These are phyloP conservation scores for Lithosia quadra DNA, from an alignment of 2,888 invertebrate species.

Conservation along the genomic window DNA sequence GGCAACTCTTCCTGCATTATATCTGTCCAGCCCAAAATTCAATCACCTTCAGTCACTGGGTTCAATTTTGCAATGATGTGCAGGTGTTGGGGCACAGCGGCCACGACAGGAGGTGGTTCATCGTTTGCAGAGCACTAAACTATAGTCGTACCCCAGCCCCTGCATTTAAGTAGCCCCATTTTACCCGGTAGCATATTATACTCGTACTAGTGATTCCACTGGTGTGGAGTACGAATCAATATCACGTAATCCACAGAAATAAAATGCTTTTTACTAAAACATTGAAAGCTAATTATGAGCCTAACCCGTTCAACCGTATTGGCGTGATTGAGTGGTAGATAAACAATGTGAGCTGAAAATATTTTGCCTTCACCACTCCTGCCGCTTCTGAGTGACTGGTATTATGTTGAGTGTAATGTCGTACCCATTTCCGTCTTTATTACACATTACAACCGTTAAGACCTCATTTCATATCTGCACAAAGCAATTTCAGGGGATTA, in stretches of 20 bases:
- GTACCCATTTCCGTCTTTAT: slow-evolving; percentile 1
- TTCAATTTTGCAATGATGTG: too few relatives aligned
- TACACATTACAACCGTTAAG: slow-evolving; percentile 11
- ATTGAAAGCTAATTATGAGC: neutral
- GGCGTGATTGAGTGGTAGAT: neutral
- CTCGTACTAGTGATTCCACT: too few relatives aligned
- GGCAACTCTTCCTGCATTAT: too few relatives aligned
- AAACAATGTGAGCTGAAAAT: neutral
- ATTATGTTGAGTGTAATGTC: slow-evolving; percentile 1
- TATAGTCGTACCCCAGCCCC: too few relatives aligned
- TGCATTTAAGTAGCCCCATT: too few relatives aligned
- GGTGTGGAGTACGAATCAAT: neutral
- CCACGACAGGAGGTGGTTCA: too few relatives aligned
- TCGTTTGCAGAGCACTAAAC: too few relatives aligned
- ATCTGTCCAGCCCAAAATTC: too few relatives aligned
- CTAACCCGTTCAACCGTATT: neutral
- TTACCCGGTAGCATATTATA: too few relatives aligned
- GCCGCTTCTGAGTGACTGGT: neutral
- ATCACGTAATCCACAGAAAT: neutral
- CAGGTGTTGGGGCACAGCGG: too few relatives aligned
- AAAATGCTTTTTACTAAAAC: neutral
- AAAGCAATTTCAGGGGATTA: slow-evolving; percentile 18
- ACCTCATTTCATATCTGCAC: slow-evolving; percentile 10
- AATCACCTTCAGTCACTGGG: too few relatives aligned
- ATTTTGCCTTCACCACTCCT: neutral